Base-by-base conservation (phyloP, 2,113 vertebrate species). In the Ranitomeya variabilis region DNA sequence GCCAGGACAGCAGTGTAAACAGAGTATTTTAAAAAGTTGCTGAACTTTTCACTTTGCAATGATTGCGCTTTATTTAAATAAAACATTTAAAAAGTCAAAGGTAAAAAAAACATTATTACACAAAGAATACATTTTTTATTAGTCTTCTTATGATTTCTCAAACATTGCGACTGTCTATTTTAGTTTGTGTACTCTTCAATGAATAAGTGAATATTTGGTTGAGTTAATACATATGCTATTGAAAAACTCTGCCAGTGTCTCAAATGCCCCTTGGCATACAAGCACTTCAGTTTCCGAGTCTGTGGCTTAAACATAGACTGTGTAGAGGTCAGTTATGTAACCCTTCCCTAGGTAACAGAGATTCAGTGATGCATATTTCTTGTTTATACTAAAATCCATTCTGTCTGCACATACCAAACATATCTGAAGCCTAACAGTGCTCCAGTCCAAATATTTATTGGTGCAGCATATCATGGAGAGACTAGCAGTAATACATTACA, bases 361-460 rank as follows among this genome's bases (percentile, higher is more conserved):
- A 78, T 66, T 86, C 71, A 86, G 73, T 51, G 57, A 78, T 62
- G 85, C 85, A 86, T 64, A 77, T 66, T 86, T 52, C 66, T 83
- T 83, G 66, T 83, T 83, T 83, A 83, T 51, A 83, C 62, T 69
- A 67, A 83, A 83, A 69, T 23, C 62, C 81, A 83, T 83, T 83
- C 26, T 67, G 80, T 62, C 45, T 52, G 80, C 67, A 73, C 83
- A 73, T 59, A 74, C 69, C 54, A 19, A 74, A 85, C 69, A 85
- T 74, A 73, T 54, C 23, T 18, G 16, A 55, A 85, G 64, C n/a
- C 54, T 10, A 21, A 54, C 6, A 31, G n/a, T 13, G 26, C 51
- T 37, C 59, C 26, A 76, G 57, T 86, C 69, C 60, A 86, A 86
- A 86, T 86, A 86, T 86, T 86, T 86, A 86, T 62, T 77, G 45